Percentiles rank a stretch among this genome's conserved stretches.
Conservation (phyloP, 2,888 invertebrate genomes). For the Sialis fuliginosa region DNA sequence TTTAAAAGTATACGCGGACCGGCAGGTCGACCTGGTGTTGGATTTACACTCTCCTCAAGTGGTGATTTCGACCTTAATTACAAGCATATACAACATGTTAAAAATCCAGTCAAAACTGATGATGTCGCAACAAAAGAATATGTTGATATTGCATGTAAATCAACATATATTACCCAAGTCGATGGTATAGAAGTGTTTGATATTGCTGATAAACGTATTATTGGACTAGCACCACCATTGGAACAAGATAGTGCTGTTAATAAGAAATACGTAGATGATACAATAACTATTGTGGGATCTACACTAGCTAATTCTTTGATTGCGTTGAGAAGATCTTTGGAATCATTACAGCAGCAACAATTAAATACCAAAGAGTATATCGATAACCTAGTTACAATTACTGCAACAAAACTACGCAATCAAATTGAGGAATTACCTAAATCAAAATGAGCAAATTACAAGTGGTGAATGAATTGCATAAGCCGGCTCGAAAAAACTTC, state of each 20-base stretch:
- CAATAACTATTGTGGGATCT: too few species aligned
- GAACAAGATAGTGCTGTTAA: not conserved
- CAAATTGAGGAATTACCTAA: not conserved
- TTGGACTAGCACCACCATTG: not conserved
- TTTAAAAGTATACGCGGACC: not conserved
- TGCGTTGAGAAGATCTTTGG: too few species aligned
- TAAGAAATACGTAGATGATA: not conserved
- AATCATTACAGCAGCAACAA: too few species aligned
- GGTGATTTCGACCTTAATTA: not conserved
- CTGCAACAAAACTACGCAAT: too few species aligned
- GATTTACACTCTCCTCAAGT: not conserved
- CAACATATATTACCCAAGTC: too few species aligned
- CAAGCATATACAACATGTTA: not conserved
- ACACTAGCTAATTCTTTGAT: too few species aligned
- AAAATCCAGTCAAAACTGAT: not conserved
- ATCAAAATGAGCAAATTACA: not conserved
- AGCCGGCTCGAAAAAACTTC: constrained; percentile 19
- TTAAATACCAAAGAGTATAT: too few species aligned
- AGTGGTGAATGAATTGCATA: constrained; percentile 17
- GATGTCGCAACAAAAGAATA: not conserved
- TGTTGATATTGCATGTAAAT: not conserved
- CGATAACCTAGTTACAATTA: too few species aligned
- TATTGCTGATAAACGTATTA: not conserved
- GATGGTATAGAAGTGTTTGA: too few species aligned
- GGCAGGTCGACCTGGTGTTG: not conserved